Conservation (phyloP, 2,797 vertebrate species). For the Salarias fasciatus region DNA sequence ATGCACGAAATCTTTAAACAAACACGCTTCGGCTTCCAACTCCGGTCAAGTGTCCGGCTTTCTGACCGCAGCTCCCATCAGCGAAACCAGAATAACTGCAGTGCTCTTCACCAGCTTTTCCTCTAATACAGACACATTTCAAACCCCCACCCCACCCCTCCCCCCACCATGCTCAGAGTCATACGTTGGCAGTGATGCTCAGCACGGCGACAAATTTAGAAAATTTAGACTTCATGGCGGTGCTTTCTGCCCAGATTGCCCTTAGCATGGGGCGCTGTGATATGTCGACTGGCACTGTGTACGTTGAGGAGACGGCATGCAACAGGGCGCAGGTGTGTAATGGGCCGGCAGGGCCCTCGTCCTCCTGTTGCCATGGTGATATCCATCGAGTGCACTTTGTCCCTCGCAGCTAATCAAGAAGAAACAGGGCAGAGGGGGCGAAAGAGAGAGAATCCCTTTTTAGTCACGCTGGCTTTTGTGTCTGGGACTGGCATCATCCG, state of each 20-base stretch:
- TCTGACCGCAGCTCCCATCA: slow-evolving; percentile 5
- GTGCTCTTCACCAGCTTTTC: neutral
- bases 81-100: neutral
- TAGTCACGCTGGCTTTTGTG: neutral
- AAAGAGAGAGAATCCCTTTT: slow-evolving; percentile 4
- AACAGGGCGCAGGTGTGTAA: slow-evolving; percentile 44
- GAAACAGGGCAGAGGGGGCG: neutral
- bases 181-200: too few relatives aligned
- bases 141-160: too few relatives aligned
- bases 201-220: neutral
- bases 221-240: accelerated
- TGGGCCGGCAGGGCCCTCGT: slow-evolving; percentile 29
- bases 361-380: slow-evolving; percentile 63
- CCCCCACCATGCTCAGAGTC: too few relatives aligned
- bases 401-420: slow-evolving; percentile 43
- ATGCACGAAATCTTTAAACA: slow-evolving; percentile 21
- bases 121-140: too few relatives aligned
- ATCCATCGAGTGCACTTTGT: slow-evolving; percentile 20
- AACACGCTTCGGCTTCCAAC: slow-evolving; percentile 4
- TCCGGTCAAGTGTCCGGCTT: too few relatives aligned
- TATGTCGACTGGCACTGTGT: neutral
- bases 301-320: slow-evolving; percentile 13
- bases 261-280: neutral
- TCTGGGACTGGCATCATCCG: neutral
- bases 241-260: neutral